Conservation (phyloP, 2,113 vertebrate genomes). For the Megaceryle torquata region DNA sequence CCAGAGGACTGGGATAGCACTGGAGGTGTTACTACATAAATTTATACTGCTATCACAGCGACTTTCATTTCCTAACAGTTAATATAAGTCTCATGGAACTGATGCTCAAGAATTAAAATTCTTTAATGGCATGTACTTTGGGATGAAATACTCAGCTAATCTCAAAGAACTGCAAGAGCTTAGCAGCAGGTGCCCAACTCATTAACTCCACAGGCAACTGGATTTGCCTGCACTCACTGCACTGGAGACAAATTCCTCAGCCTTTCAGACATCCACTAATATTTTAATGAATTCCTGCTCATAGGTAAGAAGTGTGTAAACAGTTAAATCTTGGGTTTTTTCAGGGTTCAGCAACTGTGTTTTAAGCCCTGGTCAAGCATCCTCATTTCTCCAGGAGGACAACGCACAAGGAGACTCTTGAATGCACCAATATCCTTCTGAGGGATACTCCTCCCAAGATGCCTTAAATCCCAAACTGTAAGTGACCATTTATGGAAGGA, state of each 20-base stretch:
- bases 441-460: background rate
- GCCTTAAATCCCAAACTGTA: background rate
- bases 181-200: background rate
- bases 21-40: background rate
- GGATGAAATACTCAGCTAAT: background rate
- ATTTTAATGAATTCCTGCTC: background rate
- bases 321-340: background rate
- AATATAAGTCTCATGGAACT: background rate
- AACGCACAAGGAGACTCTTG: background rate
- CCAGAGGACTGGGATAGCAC: background rate
- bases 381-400: background rate
- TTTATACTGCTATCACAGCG: background rate
- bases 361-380: background rate
- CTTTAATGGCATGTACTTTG: background rate
- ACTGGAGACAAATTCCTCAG: background rate
- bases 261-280: background rate
- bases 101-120: background rate
- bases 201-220: background rate
- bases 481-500: background rate
- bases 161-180: background rate
- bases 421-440: background rate
- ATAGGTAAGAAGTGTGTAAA: background rate
- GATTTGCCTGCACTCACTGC: background rate
- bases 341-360: background rate
- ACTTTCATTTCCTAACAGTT: background rate